These are phyloP conservation scores for Nomada ruficornis DNA, from an alignment of 2,888 invertebrate species.

Conservation along the genomic window DNA sequence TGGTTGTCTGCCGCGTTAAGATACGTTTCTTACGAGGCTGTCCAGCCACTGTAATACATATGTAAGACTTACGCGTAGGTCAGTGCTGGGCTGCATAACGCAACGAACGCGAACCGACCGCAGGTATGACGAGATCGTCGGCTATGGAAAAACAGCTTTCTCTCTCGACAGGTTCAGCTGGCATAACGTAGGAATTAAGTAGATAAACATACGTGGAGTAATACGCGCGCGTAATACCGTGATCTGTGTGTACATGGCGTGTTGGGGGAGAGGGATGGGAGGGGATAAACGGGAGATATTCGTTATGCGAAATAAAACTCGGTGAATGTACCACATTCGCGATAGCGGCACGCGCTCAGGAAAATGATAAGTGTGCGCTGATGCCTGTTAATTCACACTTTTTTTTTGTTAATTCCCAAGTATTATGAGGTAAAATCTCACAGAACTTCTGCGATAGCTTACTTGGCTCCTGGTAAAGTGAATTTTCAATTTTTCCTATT, in stretches of 20 bases:
- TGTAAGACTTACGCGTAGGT: constrained; percentile 67
- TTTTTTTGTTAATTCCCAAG: background rate
- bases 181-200: constrained; percentile 80
- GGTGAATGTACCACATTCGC: constrained; percentile 68
- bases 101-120: constrained; percentile 65
- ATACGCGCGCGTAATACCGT: constrained; percentile 72
- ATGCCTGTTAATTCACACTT: constrained; percentile 57
- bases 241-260: background rate
- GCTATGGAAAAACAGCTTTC: constrained; percentile 83
- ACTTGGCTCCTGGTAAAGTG: no score
- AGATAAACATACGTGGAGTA: constrained; percentile 81
- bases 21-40: constrained; percentile 57
- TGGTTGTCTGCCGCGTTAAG: constrained; percentile 24
- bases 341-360: constrained; percentile 21
- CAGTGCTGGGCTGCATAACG: constrained; percentile 69
- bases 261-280: background rate
- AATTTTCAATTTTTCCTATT: no score
- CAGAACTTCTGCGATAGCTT: no score
- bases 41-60: constrained; percentile 38
- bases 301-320: constrained; percentile 73
- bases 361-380: constrained; percentile 40
- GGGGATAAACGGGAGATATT: constrained; percentile 66
- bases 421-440: no score
- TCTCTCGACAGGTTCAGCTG: constrained; percentile 81
- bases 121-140: constrained; percentile 78